Conservation (phyloP, 2,888 invertebrate species). For the Monoplex corrugatus region DNA sequence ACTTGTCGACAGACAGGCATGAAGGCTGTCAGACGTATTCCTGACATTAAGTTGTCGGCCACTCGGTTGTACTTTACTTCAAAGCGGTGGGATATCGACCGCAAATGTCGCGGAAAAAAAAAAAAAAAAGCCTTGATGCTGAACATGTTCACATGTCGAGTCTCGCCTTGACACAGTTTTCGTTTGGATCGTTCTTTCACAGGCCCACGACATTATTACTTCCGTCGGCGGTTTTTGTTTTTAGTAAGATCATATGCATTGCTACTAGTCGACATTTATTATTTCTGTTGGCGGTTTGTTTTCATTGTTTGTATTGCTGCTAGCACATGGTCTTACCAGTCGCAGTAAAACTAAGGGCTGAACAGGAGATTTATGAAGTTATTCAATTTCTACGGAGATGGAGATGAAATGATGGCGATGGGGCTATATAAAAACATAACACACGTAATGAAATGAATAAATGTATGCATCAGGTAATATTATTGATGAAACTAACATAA, state of each 20-base stretch:
- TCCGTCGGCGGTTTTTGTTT: too few relatives aligned
- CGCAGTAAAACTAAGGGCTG: background rate
- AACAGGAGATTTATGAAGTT: too few relatives aligned
- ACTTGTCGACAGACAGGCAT: background rate
- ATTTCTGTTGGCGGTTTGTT: background rate
- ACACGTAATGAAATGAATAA: too few relatives aligned
- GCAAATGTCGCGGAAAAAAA: background rate
- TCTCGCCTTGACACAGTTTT: conserved; percentile 40
- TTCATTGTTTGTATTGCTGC: background rate
- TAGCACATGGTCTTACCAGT: background rate
- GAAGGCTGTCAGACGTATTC: background rate
- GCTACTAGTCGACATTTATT: background rate
- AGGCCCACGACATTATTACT: background rate
- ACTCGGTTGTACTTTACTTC: background rate
- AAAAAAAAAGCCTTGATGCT: background rate
- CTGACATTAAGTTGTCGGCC: background rate
- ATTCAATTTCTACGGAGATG: too few relatives aligned
- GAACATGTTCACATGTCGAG: conserved; percentile 31
- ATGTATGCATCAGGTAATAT: too few relatives aligned
- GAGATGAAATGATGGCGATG: too few relatives aligned
- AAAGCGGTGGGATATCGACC: background rate
- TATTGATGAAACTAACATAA: too few relatives aligned
- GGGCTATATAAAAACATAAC: too few relatives aligned
- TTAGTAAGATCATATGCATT: too few relatives aligned
- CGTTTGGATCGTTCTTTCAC: background rate